phyloP scores from a whole-genome alignment of 2,797 vertebrate genomes.

The Xenops minutus region DNA sequence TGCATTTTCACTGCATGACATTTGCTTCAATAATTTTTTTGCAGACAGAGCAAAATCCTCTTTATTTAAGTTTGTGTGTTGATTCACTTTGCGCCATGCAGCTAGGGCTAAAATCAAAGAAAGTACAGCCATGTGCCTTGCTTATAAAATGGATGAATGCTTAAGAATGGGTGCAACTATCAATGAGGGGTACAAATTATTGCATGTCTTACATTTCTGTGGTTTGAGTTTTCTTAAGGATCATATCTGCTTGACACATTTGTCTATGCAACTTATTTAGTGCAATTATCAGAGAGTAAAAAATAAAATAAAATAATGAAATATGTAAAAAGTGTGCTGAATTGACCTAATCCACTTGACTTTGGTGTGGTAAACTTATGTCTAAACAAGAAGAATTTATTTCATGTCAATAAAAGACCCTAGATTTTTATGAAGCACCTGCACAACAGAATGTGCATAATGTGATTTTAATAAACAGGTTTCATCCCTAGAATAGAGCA shows the following conservation, averaged over 20 bases:
- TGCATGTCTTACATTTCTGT: neutral
- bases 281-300: neutral
- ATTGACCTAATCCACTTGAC: neutral
- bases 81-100: neutral
- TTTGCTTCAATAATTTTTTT: constrained; percentile 53
- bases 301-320: neutral
- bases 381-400: neutral
- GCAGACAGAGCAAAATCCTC: constrained; percentile 20
- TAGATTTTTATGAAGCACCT: neutral
- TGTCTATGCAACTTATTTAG: neutral
- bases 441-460: neutral
- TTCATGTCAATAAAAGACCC: neutral
- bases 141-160: neutral
- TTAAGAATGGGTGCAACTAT: neutral
- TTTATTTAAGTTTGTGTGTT: constrained; percentile 47
- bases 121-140: neutral
- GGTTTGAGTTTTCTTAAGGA: neutral
- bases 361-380: neutral
- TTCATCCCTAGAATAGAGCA: neutral
- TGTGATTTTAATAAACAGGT: neutral
- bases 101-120: neutral
- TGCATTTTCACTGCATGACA: constrained; percentile 46
- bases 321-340: neutral
- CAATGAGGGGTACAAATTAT: neutral
- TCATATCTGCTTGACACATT: neutral